phyloP scores from a whole-genome alignment of 2,888 invertebrate genomes.

The Mythimna loreyi region DNA sequence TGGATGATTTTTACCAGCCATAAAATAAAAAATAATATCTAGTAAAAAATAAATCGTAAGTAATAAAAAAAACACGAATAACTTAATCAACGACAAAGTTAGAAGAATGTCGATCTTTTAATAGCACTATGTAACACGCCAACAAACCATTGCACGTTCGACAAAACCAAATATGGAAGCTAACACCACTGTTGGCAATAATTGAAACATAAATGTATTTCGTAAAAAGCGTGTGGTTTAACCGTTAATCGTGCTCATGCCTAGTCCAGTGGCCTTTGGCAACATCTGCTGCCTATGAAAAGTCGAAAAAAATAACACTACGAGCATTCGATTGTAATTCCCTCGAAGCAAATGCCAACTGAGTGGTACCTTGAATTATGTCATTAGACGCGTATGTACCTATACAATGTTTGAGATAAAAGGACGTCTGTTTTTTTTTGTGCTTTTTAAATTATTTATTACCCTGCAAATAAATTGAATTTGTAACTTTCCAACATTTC shows the following conservation, averaged over 20 bases:
- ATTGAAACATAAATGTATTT: conserved; percentile 78
- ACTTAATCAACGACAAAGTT: conserved; percentile 39
- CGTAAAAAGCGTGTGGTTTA: conserved; percentile 68
- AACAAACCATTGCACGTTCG: conserved; percentile 49
- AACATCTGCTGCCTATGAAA: conserved; percentile 84
- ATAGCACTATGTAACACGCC: conserved; percentile 14
- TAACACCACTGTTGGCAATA: conserved; percentile 68
- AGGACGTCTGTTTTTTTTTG: neutral
- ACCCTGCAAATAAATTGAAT: neutral
- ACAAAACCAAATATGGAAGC: conserved; percentile 66
- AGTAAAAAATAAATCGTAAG: too few relatives aligned
- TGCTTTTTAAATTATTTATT: neutral
- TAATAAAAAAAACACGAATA: conserved; percentile 16
- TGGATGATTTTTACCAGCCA: too few relatives aligned
- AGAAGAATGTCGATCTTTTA: conserved; percentile 38
- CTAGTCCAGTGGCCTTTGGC: conserved; percentile 78
- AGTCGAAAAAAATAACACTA: conserved; percentile 73
- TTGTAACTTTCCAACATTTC: too few relatives aligned
- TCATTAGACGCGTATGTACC: conserved; percentile 61
- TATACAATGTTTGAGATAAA: conserved; percentile 22
- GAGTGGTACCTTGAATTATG: conserved; percentile 67
- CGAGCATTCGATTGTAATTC: conserved; percentile 73
- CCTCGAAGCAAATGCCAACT: conserved; percentile 72
- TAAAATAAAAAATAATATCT: too few relatives aligned
- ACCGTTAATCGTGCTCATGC: conserved; percentile 75